phyloP scores from a whole-genome alignment of 2,888 invertebrate species.

The Timema cristinae region DNA sequence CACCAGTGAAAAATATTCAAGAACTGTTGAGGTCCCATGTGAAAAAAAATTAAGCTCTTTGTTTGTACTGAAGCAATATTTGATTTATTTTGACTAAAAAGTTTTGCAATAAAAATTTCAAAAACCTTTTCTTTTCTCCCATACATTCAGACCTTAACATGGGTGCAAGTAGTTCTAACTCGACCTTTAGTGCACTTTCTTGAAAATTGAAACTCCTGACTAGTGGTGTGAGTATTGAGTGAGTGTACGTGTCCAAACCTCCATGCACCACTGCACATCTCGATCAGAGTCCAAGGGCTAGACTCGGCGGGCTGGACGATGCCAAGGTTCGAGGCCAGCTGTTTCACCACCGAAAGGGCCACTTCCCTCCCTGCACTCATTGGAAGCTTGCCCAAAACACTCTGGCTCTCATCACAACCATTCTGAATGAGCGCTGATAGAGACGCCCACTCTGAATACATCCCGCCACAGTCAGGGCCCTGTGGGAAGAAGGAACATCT shows the following conservation, averaged over 20 bases:
- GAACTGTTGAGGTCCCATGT: too few species aligned
- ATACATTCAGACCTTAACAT: neutral
- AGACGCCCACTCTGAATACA: conserved; percentile 84
- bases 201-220: neutral
- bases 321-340: conserved; percentile 66
- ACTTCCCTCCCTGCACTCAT: conserved; percentile 72
- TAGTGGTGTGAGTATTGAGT: neutral
- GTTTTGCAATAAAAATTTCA: too few species aligned
- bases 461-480: conserved; percentile 63
- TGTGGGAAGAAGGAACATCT: conserved; percentile 40
- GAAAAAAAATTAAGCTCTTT: too few species aligned
- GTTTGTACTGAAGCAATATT: too few species aligned
- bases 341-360: conserved; percentile 73
- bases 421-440: conserved; percentile 62
- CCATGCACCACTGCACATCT: conserved; percentile 63
- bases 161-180: neutral
- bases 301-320: conserved; percentile 76
- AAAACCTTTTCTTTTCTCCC: too few species aligned
- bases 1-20: too few species aligned
- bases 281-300: conserved; percentile 75
- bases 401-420: conserved; percentile 59
- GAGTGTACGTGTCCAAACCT: conserved; percentile 52
- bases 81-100: too few species aligned
- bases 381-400: conserved; percentile 75
- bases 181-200: neutral